Conservation (phyloP, 2,888 invertebrate species). For the Cataglyphis cursor region DNA sequence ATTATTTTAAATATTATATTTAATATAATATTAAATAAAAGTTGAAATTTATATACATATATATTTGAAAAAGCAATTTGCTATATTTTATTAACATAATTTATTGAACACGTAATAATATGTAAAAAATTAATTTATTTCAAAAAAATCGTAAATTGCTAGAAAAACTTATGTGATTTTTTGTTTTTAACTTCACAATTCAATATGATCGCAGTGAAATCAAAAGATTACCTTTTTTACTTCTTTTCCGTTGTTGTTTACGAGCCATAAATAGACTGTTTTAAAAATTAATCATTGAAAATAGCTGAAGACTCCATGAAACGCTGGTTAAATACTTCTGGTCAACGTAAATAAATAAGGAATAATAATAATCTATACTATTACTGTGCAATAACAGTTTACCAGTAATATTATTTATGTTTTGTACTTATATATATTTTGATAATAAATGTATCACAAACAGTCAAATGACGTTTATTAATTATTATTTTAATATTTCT, state of each 20-base stretch:
- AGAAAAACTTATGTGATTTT: not conserved
- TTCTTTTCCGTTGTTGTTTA: not conserved
- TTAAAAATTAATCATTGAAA: not conserved
- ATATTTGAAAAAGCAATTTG: not conserved
- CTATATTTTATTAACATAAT: not conserved
- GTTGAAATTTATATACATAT: not conserved
- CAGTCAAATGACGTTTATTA: not conserved
- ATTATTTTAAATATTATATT: conserved; percentile 1
- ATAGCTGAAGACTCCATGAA: not conserved
- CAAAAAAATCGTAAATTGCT: not conserved
- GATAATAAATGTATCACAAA: not conserved
- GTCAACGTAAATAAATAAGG: not conserved
- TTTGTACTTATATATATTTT: not conserved
- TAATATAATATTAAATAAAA: not conserved
- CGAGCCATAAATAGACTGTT: not conserved
- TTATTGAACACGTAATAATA: not conserved
- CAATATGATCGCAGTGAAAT: not conserved
- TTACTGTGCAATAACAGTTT: not conserved
- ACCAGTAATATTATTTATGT: not conserved
- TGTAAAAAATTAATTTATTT: not conserved
- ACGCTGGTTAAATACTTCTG: not conserved
- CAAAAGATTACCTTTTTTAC: not conserved
- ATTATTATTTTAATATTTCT: not conserved
- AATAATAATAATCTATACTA: not conserved
- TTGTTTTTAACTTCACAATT: not conserved